A percentile compares a stretch with the other conserved stretches of the same genome.
Conservation (phyloP, 2,888 invertebrate species). For the Chydorus sphaericus region DNA sequence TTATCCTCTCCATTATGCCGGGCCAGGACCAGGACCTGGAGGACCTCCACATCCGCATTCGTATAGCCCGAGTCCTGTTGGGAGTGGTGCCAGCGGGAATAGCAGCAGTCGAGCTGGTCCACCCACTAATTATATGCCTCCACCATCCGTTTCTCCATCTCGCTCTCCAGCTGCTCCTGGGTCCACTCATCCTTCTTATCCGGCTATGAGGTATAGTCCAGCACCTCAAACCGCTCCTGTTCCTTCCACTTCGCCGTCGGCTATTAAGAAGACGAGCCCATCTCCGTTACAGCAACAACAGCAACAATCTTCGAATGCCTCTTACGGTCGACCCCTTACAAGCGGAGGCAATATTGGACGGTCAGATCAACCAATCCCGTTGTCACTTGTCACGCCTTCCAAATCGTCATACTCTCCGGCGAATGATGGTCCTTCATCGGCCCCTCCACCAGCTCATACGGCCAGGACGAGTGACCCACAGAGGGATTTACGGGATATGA, state of each 20-base stretch:
- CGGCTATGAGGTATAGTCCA: conserved; percentile 16
- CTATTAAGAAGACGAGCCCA: conserved; percentile 43
- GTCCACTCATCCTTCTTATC: conserved; percentile 26
- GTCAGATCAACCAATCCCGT: conserved; percentile 26
- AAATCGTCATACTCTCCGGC: not conserved
- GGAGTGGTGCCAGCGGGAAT: conserved; percentile 23
- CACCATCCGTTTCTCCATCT: conserved; percentile 27
- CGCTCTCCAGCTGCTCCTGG: conserved; percentile 20
- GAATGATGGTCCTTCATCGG: not conserved
- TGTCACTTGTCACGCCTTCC: conserved; percentile 2
- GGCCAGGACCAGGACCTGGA: conserved; percentile 1
- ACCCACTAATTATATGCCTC: conserved; percentile 3
- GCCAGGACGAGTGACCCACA: conserved; percentile 19
- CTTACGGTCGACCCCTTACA: not conserved
- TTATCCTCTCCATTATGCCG: conserved; percentile 8
- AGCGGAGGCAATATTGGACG: conserved; percentile 30
- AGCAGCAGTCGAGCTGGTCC: not conserved
- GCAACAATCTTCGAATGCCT: conserved; percentile 37
- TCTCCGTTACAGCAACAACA: conserved; percentile 63
- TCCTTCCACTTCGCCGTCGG: conserved; percentile 15
- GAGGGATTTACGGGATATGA: not conserved
- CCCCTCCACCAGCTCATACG: conserved; percentile 28
- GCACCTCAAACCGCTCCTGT: conserved; percentile 14
- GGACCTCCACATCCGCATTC: no score
- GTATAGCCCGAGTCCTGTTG: conserved; percentile 27